Evolutionary conservation across 1,140 invertebrate species (phyloP), one percentile per base, ranked within the genome.

Genomic region (Lordiphosa clarofinis): DNA sequence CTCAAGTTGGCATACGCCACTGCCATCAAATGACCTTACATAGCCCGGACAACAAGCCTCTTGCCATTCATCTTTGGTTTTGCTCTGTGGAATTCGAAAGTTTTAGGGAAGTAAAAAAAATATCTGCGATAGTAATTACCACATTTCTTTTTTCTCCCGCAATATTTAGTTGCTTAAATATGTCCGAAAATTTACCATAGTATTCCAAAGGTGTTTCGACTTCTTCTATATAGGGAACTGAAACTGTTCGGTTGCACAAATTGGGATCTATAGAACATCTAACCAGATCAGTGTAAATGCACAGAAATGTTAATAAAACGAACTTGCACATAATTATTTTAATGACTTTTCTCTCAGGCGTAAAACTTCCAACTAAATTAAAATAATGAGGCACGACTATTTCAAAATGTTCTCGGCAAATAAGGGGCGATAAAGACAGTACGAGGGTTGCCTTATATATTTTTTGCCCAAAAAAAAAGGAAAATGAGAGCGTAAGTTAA

Each of bases 11-110:
- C 73, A 79, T 9, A n/a, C 1, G 9, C n/a, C 15, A 42, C 3
- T 19, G 33, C 19, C 13, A 2, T 19, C 12, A 6, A 19, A 4
- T 4, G 12, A 10, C 4, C 35, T 42, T 9, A 19, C 13, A 15
- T 54, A 76, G 24, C 68, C 73, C 2, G 56, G 35, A 11, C 73
- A 76, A 19, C 73, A 76, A 6, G 33, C 10, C 15, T 37, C 4
- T 10, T 38, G 9, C 1, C 13, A 15, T 37, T 78, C 48, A 10
- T 55, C 4, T 21, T 19, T 76, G 0, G 37, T 76, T 67, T 55
- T 66, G 0, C 4, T 49, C 73, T 75, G 4, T 5, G 0, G 36
- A 9, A 33, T 6, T 2, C 8, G 15, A 1, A 8, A 1, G n/a
- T 24, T 11, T 48, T 4, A 12, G 21, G 11, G 21, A 7, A 13